These are phyloP conservation scores for Acinonyx jubatus DNA, from an alignment of 2,113 vertebrate genomes.

Conservation along the genomic window DNA sequence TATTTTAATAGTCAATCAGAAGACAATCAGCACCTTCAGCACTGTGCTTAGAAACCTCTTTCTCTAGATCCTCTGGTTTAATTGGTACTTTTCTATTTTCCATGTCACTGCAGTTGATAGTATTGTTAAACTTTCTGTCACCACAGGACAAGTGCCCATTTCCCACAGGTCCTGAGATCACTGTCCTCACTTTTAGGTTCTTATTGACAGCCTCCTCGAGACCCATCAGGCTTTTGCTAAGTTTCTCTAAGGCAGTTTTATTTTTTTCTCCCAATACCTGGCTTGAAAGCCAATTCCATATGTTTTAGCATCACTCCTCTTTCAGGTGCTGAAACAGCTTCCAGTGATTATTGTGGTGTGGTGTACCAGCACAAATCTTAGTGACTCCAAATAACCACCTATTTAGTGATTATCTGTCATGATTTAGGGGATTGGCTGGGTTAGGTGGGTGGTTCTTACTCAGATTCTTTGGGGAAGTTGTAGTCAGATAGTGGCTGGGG, in stretches of 20 bases:
- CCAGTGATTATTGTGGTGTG: background rate
- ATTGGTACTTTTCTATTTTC: background rate
- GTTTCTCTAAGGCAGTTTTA: background rate
- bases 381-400: background rate
- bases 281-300: background rate
- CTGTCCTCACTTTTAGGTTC: background rate
- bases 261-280: background rate
- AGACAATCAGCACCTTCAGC: background rate
- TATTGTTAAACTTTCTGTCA: background rate
- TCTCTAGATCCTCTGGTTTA: background rate
- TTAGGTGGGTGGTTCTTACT: background rate
- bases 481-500: background rate
- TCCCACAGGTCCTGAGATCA: background rate
- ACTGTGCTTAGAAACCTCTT: background rate
- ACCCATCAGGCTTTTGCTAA: background rate
- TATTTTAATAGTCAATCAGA: background rate
- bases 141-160: background rate
- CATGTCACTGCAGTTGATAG: background rate
- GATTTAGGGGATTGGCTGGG: background rate
- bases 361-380: background rate
- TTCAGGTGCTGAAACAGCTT: background rate
- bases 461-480: background rate
- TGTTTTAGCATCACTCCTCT: background rate
- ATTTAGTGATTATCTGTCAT: background rate
- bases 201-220: background rate